Base-by-base conservation (phyloP, 2,888 invertebrate genomes). In the Diarsia brunnea region DNA sequence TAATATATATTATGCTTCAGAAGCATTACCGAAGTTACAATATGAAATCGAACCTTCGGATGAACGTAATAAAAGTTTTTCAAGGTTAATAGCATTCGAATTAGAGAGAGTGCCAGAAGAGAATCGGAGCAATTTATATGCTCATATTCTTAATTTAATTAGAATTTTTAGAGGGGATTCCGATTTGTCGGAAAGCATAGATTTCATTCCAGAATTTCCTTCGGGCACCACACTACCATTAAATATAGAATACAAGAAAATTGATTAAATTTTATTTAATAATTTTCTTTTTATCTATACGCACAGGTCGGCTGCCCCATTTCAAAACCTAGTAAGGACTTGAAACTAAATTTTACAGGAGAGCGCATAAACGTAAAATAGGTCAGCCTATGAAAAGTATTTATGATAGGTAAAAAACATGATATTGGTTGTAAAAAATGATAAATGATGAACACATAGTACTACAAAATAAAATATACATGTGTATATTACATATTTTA, bases 191-290 rank as follows among this genome's bases (percentile, higher is more conserved):
- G 70, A 51, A 71, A 55, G 71, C 71, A 71, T 71, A 55, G 71
- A 71, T 64, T 45, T 71, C 55, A 71, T 71, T 55, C 55, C 71
- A 64, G 71, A 71, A 71, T 71, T 43, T 71, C 55, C 64, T 45
- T 71, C 71, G 64, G 71, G 53, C 70, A 70, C 64, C 64, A 53
- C 71, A 71, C 55, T 71, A 71, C 55, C 71, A 71, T 71, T 71
- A 71, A 71, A 71, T 71, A 71, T 71, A 71, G 55, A 71, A 71
- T 71, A 55, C 71, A 71, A 71, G 71, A 71, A 71, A 71, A 71
- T 71, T 71, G 71, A 71, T 65, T 71, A 71, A 71, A 71, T 71
- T 55, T 55, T 71, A 45, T 71, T 69, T 71, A 45, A 64, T 71
- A 43, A 71, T 64, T 64, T 71, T 64, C 70, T 70, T 69, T 47